Evolutionary conservation across 2,888 invertebrate genomes (phyloP).

Genomic region (Nysson spinosus): DNA sequence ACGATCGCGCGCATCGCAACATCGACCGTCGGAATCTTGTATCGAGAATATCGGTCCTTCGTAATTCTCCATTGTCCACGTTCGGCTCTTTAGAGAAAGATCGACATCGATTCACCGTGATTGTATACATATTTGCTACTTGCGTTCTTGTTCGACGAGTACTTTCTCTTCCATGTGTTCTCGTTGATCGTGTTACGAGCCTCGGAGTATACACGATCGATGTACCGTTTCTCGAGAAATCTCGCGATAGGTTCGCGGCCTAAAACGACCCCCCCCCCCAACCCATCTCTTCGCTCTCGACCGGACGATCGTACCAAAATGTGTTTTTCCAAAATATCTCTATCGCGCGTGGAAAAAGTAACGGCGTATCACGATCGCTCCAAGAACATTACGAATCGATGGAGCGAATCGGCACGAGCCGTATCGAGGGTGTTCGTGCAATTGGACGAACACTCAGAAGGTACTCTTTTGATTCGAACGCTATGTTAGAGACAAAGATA

Average conservation of each 20-base stretch:
- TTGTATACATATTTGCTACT: neutral
- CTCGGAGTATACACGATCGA: slow-evolving; percentile 1
- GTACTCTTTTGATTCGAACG: neutral
- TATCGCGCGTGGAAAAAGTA: neutral
- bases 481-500: slow-evolving; percentile 1
- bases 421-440: neutral
- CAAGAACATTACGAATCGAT: neutral
- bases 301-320: too few species aligned
- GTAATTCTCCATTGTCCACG: slow-evolving; percentile 15
- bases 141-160: neutral
- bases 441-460: slow-evolving; percentile 1
- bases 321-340: neutral
- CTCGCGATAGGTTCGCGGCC: neutral
- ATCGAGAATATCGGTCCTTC: slow-evolving; percentile 9
- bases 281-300: too few species aligned
- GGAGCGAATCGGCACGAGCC: neutral
- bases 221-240: neutral
- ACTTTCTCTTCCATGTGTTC: neutral
- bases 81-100: neutral
- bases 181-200: neutral
- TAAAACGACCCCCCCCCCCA: too few species aligned
- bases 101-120: slow-evolving; percentile 3
- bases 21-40: too few species aligned
- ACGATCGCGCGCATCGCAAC: slow-evolving; percentile 19
- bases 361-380: slow-evolving; percentile 3